These are phyloP conservation scores for Valencia hispanica DNA, from an alignment of 2,797 vertebrate genomes.

Conservation along the genomic window DNA sequence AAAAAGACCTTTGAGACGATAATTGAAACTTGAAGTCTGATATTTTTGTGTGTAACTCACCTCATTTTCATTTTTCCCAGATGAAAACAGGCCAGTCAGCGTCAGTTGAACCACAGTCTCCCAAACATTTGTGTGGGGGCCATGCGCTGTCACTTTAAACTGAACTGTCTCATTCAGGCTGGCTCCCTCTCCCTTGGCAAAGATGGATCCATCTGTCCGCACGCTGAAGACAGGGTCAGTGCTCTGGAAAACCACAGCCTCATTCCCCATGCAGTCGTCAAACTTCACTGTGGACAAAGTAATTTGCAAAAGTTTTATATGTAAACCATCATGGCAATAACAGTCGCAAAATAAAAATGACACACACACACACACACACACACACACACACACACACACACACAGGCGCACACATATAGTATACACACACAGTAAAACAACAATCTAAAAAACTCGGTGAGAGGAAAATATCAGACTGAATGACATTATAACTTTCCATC, in stretches of 20 bases:
- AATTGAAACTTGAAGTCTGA: slow-evolving; percentile 58
- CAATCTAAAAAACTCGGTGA: background rate
- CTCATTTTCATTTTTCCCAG: slow-evolving; percentile 70
- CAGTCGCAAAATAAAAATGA: slow-evolving; percentile 8
- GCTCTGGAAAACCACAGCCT: slow-evolving; percentile 84
- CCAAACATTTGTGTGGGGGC: slow-evolving; percentile 81
- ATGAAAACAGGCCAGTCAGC: slow-evolving; percentile 71
- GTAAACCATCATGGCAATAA: background rate
- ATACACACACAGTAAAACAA: background rate
- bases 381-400: too few species aligned
- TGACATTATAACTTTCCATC: slow-evolving; percentile 11
- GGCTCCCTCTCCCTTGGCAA: slow-evolving; percentile 76
- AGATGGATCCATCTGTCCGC: slow-evolving; percentile 85
- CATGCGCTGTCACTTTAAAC: slow-evolving; percentile 85
- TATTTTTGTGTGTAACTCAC: slow-evolving; percentile 60
- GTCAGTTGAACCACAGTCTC: slow-evolving; percentile 85
- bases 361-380: background rate
- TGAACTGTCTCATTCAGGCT: slow-evolving; percentile 82
- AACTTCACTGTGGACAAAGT: slow-evolving; percentile 86
- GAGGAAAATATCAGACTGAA: background rate
- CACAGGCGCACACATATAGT: background rate
- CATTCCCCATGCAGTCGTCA: slow-evolving; percentile 86
- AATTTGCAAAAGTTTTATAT: slow-evolving; percentile 22
- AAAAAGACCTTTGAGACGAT: slow-evolving; percentile 42
- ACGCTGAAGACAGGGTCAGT: slow-evolving; percentile 88